These are phyloP conservation scores for Ditula angustiorana DNA, from an alignment of 2,888 invertebrate species.

Conservation along the genomic window DNA sequence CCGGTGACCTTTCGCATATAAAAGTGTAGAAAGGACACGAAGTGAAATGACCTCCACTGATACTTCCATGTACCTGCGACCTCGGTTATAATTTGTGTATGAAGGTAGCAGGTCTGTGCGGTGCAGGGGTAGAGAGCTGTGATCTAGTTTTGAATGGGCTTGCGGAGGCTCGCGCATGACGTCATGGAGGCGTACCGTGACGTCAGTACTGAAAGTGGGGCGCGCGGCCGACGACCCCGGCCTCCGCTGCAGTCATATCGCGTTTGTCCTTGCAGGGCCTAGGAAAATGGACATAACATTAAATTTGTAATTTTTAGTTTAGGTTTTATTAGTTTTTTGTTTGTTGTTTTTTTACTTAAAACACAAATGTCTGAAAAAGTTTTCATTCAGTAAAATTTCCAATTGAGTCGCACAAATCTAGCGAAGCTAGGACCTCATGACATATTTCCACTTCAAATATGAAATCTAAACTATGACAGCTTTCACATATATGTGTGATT, in stretches of 20 bases:
- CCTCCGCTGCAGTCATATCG: constrained; percentile 67
- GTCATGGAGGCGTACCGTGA: constrained; percentile 81
- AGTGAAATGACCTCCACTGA: constrained; percentile 67
- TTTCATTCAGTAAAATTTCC: too few relatives aligned
- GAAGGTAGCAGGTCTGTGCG: constrained; percentile 52
- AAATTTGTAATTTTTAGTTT: constrained; percentile 31
- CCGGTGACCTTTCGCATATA: constrained; percentile 58
- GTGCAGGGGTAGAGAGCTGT: constrained; percentile 67
- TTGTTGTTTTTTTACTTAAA: too few relatives aligned
- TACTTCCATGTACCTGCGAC: constrained; percentile 54
- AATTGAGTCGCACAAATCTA: too few relatives aligned
- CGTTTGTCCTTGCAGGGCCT: constrained; percentile 55
- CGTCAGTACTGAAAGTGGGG: constrained; percentile 75
- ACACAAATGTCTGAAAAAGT: too few relatives aligned
- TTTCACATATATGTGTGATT: too few relatives aligned
- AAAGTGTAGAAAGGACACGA: constrained; percentile 59
- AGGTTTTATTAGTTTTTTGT: not conserved
- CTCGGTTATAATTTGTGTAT: constrained; percentile 58
- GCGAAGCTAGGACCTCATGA: too few relatives aligned
- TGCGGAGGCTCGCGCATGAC: constrained; percentile 74
- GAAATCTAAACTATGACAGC: too few relatives aligned
- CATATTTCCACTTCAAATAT: too few relatives aligned
- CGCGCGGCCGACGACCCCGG: constrained; percentile 74
- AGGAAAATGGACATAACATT: constrained; percentile 46
- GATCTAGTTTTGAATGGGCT: constrained; percentile 83